phyloP scores from a whole-genome alignment of 2,113 vertebrate genomes.

The Anguilla japonica region DNA sequence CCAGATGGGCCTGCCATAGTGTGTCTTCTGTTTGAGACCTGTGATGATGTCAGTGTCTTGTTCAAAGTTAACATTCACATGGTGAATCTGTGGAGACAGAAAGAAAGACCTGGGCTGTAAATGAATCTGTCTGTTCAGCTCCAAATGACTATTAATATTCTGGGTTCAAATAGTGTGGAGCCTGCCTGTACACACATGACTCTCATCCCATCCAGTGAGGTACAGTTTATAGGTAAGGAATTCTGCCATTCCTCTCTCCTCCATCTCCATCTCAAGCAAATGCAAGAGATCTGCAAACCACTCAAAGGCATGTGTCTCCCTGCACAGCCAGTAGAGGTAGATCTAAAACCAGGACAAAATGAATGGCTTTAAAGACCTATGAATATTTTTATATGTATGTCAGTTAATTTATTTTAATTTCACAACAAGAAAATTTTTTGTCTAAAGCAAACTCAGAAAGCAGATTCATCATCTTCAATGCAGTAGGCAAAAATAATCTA shows the following conservation, averaged over 20 bases:
- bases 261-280: slow-evolving; percentile 86
- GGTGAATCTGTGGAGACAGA: slow-evolving; percentile 54
- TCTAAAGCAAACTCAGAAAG: no score
- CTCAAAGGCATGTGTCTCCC: slow-evolving; percentile 86
- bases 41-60: slow-evolving; percentile 76
- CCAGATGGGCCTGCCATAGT: slow-evolving; percentile 85
- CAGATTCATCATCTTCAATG: no score
- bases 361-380: no score
- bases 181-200: slow-evolving; percentile 65
- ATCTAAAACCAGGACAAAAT: slow-evolving; percentile 71
- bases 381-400: no score
- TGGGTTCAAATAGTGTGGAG: background rate
- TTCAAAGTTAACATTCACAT: slow-evolving; percentile 75
- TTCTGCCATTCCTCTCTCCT: slow-evolving; percentile 75
- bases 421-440: no score
- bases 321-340: slow-evolving; percentile 94
- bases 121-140: no score
- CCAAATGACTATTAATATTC: no score
- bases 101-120: background rate
- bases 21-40: slow-evolving; percentile 86
- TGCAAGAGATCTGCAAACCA: slow-evolving; percentile 88
- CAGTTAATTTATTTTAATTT: no score
- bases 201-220: slow-evolving; percentile 83
- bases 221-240: slow-evolving; percentile 89
- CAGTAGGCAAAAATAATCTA: no score